Base-by-base conservation (phyloP, 2,113 vertebrate genomes). In the Equus przewalskii region DNA sequence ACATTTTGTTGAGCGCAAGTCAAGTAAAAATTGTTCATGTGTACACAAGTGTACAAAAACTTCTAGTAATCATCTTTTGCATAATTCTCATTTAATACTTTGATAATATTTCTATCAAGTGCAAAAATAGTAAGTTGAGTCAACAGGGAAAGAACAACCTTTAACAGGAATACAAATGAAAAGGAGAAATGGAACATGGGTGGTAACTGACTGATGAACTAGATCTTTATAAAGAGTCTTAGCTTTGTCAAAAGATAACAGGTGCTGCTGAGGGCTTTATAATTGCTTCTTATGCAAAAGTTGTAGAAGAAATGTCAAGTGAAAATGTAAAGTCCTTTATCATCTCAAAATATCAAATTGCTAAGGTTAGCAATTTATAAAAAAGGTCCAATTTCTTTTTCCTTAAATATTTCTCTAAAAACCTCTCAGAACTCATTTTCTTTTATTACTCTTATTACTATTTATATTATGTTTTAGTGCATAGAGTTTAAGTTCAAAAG, bases 241-340 rank as follows among this genome's bases (percentile, higher is more conserved):
- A 26, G 51, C 33, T 89, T 93, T 96, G 72, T 93, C 86, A 82
- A 62, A 96, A 91, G 72, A 95, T 78, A 96, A 93, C 36, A 64
- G 62, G 41, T 76, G 41, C 16, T 86, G 62, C n/a, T 90, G 88
- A 70, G 87, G 70, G 60, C 78, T 91, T 86, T 28, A 44, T 96
- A 96, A 97, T 82, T 89, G 56, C 54, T 72, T 69, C 81, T 95
- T 83, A 80, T 36, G 73, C 67, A 96, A 81, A 96, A 87, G n/a
- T 49, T 83, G 18, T 80, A 65, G 87, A 94, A 96, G 41, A 94
- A 88, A 58, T 83, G 41, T 75, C 81, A 73, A 76, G 67, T 85
- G 82, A 80, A 88, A 80, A 91, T 85, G 46, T 64, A 72, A 97
- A 26, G 33, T 56, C 19, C 56, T 95, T 87, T 62, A 56, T 80